Percentiles rank a stretch among this genome's conserved stretches.
Evolutionary conservation across 2,797 vertebrate species (phyloP).

Genomic region (Bradypus variegatus): DNA sequence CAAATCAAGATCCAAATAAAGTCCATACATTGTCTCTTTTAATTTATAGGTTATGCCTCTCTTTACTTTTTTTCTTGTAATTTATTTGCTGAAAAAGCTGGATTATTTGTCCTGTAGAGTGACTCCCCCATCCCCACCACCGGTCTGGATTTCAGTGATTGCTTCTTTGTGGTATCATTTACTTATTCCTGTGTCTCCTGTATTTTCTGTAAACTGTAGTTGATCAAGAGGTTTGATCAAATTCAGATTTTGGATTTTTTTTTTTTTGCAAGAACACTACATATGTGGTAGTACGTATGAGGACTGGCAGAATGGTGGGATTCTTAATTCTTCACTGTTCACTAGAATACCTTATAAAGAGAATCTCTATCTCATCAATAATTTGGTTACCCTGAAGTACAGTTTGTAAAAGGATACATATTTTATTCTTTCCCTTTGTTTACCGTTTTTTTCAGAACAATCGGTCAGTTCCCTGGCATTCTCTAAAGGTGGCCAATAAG

Average conservation of each 20-base stretch:
- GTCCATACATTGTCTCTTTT: background rate
- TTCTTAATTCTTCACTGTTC: background rate
- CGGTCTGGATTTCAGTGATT: background rate
- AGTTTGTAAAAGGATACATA: background rate
- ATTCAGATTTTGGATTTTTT: background rate
- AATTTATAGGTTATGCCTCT: background rate
- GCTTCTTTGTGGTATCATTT: background rate
- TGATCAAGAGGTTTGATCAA: background rate
- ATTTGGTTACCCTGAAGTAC: background rate
- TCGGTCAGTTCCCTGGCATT: background rate
- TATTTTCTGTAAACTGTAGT: background rate
- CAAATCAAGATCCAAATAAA: background rate
- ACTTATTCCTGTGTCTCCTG: background rate
- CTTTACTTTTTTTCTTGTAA: background rate
- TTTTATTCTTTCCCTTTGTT: background rate
- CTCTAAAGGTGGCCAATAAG: background rate
- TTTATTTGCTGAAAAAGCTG: background rate
- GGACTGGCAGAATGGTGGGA: background rate
- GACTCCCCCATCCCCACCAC: background rate
- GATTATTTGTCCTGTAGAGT: background rate
- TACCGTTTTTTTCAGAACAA: background rate
- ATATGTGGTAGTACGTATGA: background rate
- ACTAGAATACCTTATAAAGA: background rate
- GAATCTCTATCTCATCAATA: background rate
- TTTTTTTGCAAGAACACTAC: background rate